These are phyloP conservation scores for Terrapene triunguis DNA, from an alignment of 2,113 vertebrate species.

Conservation along the genomic window DNA sequence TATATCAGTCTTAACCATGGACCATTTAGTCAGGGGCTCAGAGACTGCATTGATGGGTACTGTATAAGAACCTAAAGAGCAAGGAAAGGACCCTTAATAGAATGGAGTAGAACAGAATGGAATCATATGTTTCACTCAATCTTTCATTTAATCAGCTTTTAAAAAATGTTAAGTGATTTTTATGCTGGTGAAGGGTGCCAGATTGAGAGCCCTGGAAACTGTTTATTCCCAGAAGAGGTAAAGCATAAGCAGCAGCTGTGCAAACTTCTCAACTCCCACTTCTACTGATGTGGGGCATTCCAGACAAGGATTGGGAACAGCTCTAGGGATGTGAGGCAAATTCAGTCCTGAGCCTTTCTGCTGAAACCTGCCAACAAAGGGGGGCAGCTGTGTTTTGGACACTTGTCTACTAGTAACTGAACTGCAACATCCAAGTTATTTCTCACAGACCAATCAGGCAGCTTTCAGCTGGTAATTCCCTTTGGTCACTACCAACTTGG, in stretches of 20 bases:
- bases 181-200: neutral
- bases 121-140: neutral
- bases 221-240: neutral
- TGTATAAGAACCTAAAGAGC: constrained; percentile 17
- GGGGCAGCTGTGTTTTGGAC: neutral
- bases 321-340: neutral
- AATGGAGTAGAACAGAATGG: constrained; percentile 6
- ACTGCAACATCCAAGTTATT: neutral
- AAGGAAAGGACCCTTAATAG: neutral
- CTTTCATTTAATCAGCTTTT: neutral
- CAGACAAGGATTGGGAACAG: neutral
- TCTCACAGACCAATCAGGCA: neutral
- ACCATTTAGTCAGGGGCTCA: constrained; percentile 4
- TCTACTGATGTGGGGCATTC: neutral
- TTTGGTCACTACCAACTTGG: neutral
- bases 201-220: neutral
- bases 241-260: neutral
- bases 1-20: neutral
- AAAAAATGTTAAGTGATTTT: neutral
- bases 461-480: neutral
- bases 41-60: neutral
- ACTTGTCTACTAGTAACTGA: neutral
- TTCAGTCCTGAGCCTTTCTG: neutral
- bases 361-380: neutral
- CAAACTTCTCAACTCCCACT: neutral